Evolutionary conservation across 2,113 vertebrate species (phyloP).

Genomic region (Psilopsiagon aymara): DNA sequence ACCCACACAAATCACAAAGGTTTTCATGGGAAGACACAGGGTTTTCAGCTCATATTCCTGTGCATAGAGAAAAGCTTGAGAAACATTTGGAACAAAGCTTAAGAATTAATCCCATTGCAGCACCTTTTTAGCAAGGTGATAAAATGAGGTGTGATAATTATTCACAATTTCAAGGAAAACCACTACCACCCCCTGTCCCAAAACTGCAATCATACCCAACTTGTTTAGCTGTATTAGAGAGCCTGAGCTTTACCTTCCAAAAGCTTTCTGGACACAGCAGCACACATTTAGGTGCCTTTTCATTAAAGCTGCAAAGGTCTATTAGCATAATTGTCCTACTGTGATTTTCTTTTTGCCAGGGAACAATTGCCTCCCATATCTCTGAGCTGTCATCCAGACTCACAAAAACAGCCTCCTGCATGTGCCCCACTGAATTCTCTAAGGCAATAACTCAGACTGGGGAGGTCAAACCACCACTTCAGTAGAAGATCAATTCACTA

Average conservation of each 20-base stretch:
- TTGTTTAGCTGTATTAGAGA: background rate
- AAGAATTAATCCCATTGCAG: background rate
- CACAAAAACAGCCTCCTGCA: background rate
- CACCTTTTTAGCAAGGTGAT: background rate
- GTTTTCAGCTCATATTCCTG: background rate
- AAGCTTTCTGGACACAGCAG: background rate
- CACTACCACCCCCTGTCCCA: background rate
- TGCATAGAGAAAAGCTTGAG: background rate
- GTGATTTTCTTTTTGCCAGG: background rate
- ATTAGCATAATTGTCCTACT: background rate
- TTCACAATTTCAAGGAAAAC: background rate
- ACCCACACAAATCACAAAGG: background rate
- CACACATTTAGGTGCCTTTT: background rate
- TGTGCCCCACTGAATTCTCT: background rate
- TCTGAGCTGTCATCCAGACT: conserved; percentile 11
- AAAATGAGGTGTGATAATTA: background rate
- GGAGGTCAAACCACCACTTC: conserved; percentile 19
- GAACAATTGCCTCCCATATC: background rate
- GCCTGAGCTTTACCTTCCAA: background rate
- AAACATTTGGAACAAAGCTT: background rate
- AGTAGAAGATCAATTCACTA: background rate
- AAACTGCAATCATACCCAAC: background rate
- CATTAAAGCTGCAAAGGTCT: background rate
- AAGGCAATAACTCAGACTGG: background rate
- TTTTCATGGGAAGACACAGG: background rate